phyloP scores from a whole-genome alignment of 2,797 vertebrate genomes.

The Channallabes apus region DNA sequence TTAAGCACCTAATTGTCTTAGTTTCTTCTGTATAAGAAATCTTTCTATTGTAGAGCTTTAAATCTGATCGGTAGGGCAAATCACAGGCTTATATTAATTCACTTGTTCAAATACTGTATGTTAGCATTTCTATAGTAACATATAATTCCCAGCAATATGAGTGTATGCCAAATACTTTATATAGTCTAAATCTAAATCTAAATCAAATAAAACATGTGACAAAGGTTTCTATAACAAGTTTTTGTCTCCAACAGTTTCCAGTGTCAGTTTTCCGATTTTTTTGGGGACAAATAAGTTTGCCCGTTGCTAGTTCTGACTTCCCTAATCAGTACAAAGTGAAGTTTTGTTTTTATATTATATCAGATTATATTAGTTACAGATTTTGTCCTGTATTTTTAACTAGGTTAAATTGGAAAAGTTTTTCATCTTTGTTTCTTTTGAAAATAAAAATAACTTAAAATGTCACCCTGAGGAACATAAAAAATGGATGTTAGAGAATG shows the following conservation, averaged over 20 bases:
- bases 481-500: no score
- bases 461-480: no score
- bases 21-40: conserved; percentile 1
- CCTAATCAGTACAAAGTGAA: not conserved
- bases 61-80: not conserved
- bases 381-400: not conserved
- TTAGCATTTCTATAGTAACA: not conserved
- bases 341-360: not conserved
- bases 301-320: not conserved
- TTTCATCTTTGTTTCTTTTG: not conserved
- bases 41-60: not conserved
- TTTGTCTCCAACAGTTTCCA: not conserved
- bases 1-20: not conserved
- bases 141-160: not conserved
- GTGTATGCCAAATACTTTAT: no score
- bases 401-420: not conserved
- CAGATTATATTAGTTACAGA: not conserved
- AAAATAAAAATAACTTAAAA: no score
- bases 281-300: not conserved
- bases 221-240: not conserved
- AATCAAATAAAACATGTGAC: not conserved
- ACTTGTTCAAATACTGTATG: not conserved
- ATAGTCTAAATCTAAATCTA: not conserved
- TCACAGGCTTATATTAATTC: conserved; percentile 3
- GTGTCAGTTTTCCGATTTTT: not conserved